These are phyloP conservation scores for Apomyelois bistriatella DNA, from an alignment of 2,888 invertebrate species.

Conservation along the genomic window DNA sequence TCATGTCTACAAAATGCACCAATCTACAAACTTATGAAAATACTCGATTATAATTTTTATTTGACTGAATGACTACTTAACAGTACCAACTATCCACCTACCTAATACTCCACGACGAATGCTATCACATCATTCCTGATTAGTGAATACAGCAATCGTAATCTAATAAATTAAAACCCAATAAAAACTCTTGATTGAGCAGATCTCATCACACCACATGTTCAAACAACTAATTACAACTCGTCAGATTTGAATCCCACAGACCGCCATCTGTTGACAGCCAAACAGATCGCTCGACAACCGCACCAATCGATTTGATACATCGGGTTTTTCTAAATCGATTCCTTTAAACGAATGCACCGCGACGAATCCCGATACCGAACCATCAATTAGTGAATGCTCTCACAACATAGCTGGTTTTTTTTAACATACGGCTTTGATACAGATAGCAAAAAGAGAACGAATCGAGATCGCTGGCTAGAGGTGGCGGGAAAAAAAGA, in stretches of 20 bases:
- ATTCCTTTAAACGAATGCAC: conserved; percentile 42
- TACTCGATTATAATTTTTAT: too few species aligned
- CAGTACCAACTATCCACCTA: too few species aligned
- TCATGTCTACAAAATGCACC: too few species aligned
- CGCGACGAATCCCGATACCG: conserved; percentile 53
- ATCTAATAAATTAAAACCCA: conserved; percentile 40
- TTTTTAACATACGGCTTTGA: conserved; percentile 58
- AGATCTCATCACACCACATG: conserved; percentile 42
- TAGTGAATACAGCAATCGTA: conserved; percentile 20
- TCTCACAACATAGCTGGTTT: conserved; percentile 51
- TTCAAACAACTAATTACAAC: conserved; percentile 46
- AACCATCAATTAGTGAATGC: conserved; percentile 70
- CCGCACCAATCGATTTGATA: conserved; percentile 59
- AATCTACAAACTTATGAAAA: too few species aligned
- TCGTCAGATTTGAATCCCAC: conserved; percentile 39
- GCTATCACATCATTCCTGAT: too few species aligned
- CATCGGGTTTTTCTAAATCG: conserved; percentile 50
- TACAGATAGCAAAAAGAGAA: conserved; percentile 51
- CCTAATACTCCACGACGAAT: too few species aligned
- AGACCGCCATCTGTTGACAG: conserved; percentile 56
- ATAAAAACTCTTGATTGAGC: conserved; percentile 42
- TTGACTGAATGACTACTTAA: too few species aligned
- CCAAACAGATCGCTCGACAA: conserved; percentile 55
- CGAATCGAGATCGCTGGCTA: conserved; percentile 39
- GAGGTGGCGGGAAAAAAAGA: conserved; percentile 55